Percentiles rank a stretch among this genome's conserved stretches.
phyloP scores from a whole-genome alignment of 30 jellyfish, hydroid and myxozoan species.

The Turritopsis dohrnii region DNA sequence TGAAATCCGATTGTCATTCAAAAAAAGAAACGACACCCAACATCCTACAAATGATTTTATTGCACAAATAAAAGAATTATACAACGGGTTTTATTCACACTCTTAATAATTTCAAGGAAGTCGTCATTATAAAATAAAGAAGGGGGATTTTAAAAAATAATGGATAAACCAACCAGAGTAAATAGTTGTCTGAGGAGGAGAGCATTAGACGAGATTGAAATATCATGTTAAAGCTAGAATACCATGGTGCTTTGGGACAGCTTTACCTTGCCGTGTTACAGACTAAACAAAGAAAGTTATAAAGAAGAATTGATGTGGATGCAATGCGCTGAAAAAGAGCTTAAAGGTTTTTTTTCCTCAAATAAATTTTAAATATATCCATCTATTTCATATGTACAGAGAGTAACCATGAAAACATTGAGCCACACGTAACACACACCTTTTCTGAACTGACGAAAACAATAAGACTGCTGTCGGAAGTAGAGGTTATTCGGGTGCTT shows the following conservation, averaged over 20 bases:
- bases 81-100: not conserved
- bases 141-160: not conserved
- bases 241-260: no score
- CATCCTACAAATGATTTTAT: not conserved
- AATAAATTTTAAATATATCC: not conserved
- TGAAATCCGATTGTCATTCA: no score
- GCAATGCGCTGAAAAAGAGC: no score
- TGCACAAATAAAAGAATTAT: not conserved
- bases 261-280: no score
- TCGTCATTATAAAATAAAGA: not conserved
- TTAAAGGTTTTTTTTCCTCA: not conserved
- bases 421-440: not conserved
- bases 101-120: not conserved
- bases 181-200: no score
- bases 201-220: no score
- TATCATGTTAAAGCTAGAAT: no score
- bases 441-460: no score
- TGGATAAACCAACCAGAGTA: no score
- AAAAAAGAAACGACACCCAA: not conserved
- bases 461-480: not conserved
- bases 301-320: no score
- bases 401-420: not conserved
- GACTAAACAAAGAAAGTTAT: no score
- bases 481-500: not conserved
- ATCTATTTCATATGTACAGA: not conserved